A percentile compares a stretch with the other conserved stretches of the same genome.
Evolutionary conservation across 2,797 vertebrate genomes (phyloP).

Genomic region (Arnoldichthys spilopterus): DNA sequence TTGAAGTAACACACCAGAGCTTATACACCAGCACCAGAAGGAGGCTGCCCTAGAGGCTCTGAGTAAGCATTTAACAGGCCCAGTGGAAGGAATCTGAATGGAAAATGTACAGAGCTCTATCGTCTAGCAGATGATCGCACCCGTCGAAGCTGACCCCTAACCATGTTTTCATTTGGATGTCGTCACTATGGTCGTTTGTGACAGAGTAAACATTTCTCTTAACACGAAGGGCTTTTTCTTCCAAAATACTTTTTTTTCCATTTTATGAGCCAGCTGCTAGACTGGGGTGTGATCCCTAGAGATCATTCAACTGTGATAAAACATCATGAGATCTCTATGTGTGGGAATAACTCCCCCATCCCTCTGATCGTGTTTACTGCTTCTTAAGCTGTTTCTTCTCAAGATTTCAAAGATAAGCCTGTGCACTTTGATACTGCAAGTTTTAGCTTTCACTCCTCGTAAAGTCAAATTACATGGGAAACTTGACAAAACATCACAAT

Average conservation of each 20-base stretch:
- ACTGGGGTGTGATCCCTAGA: conserved; percentile 40
- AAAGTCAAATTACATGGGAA: conserved; percentile 27
- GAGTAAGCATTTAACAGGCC: neutral
- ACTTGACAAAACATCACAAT: conserved; percentile 7
- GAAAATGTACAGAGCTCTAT: conserved; percentile 23
- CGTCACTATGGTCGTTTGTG: conserved; percentile 31
- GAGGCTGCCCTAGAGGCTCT: neutral
- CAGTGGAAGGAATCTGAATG: neutral
- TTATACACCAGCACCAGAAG: neutral
- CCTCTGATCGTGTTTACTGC: conserved; percentile 27
- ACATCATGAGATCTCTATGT: conserved; percentile 34
- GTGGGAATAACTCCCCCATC: conserved; percentile 38
- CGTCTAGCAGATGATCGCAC: conserved; percentile 9
- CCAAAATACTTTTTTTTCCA: conserved; percentile 28
- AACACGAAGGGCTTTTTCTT: conserved; percentile 30
- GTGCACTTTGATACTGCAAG: neutral
- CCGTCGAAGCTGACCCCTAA: neutral
- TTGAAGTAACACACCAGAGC: neutral
- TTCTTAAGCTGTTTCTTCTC: conserved; percentile 45
- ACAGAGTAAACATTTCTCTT: conserved; percentile 15
- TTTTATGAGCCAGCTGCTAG: conserved; percentile 43
- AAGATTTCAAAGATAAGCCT: conserved; percentile 20
- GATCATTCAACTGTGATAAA: conserved; percentile 42
- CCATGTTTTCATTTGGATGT: conserved; percentile 38
- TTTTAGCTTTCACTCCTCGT: conserved; percentile 7